Evolutionary conservation across 2,888 invertebrate species (phyloP).

Genomic region (Ormyrus rosae): DNA sequence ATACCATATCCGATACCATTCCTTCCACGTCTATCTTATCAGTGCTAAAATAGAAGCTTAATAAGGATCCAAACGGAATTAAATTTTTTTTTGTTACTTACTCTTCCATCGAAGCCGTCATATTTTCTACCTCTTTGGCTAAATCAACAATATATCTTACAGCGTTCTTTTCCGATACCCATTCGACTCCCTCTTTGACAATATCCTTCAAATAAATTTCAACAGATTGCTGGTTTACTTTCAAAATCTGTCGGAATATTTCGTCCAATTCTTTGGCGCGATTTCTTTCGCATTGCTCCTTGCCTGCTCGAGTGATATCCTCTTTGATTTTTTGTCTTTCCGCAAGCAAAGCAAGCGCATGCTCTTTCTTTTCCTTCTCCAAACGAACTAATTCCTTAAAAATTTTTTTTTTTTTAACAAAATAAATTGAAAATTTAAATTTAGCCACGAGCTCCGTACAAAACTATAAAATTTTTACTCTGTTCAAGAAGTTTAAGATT

Average conservation of each 20-base stretch:
- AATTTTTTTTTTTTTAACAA: too few relatives aligned
- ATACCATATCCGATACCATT: conserved; percentile 69
- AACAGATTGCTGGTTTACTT: conserved; percentile 80
- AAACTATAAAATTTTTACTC: conserved; percentile 60
- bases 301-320: conserved; percentile 89
- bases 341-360: conserved; percentile 87
- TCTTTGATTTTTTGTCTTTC: conserved; percentile 85
- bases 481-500: conserved; percentile 84
- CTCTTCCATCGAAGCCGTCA: conserved; percentile 75
- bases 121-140: conserved; percentile 79
- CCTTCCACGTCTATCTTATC: conserved; percentile 63
- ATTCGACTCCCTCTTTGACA: conserved; percentile 80
- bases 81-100: conserved; percentile 61
- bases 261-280: conserved; percentile 86
- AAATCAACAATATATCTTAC: conserved; percentile 77
- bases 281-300: conserved; percentile 85
- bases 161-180: conserved; percentile 79
- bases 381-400: conserved; percentile 85
- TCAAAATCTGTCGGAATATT: conserved; percentile 84
- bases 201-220: conserved; percentile 82
- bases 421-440: too few relatives aligned
- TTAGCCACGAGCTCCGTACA: too few relatives aligned
- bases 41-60: conserved; percentile 48
- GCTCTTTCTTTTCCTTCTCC: conserved; percentile 86
- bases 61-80: background rate